A percentile compares a stretch with the other conserved stretches of the same genome.
Evolutionary conservation across 2,888 invertebrate species (phyloP).

Genomic region (Spodoptera picta): DNA sequence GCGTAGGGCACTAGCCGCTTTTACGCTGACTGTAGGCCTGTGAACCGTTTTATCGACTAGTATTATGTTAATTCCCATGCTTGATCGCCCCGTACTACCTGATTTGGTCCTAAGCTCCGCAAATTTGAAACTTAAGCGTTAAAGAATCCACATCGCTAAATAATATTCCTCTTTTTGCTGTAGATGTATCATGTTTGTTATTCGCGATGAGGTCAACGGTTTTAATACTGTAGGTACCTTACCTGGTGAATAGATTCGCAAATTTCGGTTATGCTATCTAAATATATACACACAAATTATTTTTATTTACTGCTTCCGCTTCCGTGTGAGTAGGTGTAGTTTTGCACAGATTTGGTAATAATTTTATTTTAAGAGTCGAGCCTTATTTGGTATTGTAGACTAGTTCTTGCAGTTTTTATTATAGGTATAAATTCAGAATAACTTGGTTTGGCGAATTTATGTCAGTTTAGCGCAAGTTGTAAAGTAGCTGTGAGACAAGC

Average conservation of each 20-base stretch:
- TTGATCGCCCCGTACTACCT: constrained; percentile 19
- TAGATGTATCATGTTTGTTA: background rate
- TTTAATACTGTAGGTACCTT: background rate
- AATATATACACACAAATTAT: constrained; percentile 15
- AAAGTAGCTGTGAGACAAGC: constrained; percentile 18
- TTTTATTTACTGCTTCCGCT: constrained; percentile 40
- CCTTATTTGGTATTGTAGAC: constrained; percentile 28
- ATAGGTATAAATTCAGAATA: constrained; percentile 18
- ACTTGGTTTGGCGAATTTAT: constrained; percentile 15
- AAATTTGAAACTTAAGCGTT: constrained; percentile 3
- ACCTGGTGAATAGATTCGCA: background rate
- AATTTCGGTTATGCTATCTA: constrained; percentile 22
- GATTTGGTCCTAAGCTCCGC: constrained; percentile 12
- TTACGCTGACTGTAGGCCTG: constrained; percentile 63
- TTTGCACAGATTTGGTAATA: constrained; percentile 27
- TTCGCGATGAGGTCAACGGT: constrained; percentile 10
- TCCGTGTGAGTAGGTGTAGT: constrained; percentile 25
- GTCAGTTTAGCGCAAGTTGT: constrained; percentile 26
- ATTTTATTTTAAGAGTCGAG: constrained; percentile 27
- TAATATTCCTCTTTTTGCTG: background rate
- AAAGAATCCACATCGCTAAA: background rate
- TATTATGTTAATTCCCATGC: constrained; percentile 48
- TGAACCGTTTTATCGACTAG: constrained; percentile 66
- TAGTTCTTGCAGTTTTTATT: constrained; percentile 17
- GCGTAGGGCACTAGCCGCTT: constrained; percentile 78